These are phyloP conservation scores for Sturnus vulgaris DNA, from an alignment of 2,113 vertebrate species.

Conservation along the genomic window DNA sequence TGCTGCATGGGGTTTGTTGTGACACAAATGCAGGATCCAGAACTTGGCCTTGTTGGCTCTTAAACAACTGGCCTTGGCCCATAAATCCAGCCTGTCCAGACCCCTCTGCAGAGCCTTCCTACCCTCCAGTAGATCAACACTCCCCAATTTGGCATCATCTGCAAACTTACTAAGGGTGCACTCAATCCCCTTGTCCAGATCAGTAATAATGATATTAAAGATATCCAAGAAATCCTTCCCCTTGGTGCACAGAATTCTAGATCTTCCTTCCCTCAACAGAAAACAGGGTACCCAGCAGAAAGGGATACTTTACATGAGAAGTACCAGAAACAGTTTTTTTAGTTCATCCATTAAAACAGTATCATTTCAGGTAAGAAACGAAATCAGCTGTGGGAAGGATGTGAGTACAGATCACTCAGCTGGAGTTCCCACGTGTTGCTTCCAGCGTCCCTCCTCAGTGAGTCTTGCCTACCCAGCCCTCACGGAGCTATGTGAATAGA, in stretches of 20 bases:
- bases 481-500: not conserved
- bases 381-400: not conserved
- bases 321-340: not conserved
- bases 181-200: accelerated
- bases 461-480: not conserved
- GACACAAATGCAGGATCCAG: not conserved
- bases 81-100: not conserved
- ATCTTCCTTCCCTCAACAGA: not conserved
- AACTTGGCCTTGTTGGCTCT: not conserved
- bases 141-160: not conserved
- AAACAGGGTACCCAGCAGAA: not conserved
- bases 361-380: not conserved
- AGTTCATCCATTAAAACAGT: not conserved
- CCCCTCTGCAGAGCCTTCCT: not conserved
- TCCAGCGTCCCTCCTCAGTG: not conserved
- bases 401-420: not conserved
- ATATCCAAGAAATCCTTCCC: not conserved
- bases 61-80: accelerated
- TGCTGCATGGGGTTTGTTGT: not conserved
- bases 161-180: not conserved
- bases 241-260: not conserved
- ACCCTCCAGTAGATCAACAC: not conserved
- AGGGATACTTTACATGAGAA: not conserved
- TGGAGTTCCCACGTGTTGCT: not conserved
- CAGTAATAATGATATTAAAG: not conserved